Percentiles rank a stretch among this genome's conserved stretches.
Evolutionary conservation across 1,140 invertebrate genomes (phyloP).

Genomic region (Drosophila pseudoananassae): DNA sequence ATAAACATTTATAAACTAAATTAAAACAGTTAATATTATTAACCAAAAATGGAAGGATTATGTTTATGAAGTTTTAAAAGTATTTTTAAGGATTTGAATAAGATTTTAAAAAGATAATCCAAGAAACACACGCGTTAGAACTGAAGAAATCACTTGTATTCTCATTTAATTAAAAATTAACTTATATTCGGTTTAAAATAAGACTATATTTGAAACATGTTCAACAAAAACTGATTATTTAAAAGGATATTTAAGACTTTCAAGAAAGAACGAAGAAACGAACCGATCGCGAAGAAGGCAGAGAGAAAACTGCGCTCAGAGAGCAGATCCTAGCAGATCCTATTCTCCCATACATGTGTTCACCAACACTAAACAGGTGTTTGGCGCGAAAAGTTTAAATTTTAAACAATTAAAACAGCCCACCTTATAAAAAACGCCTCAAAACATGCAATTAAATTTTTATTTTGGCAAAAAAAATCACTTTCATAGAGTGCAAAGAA

Average conservation of each 20-base stretch:
- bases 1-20: not conserved
- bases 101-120: not conserved
- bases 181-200: not conserved
- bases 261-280: not conserved
- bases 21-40: not conserved
- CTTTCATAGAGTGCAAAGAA: constrained; percentile 54
- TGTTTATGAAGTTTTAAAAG: not conserved
- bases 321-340: not conserved
- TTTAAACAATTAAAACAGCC: not conserved
- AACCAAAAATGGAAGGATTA: not conserved
- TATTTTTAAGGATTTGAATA: not conserved
- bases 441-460: constrained; percentile 50
- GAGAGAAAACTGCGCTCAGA: not conserved
- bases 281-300: not conserved
- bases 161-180: not conserved
- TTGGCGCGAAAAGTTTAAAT: not conserved
- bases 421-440: constrained; percentile 19
- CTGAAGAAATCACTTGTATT: not conserved
- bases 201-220: not conserved
- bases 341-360: not conserved
- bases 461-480: constrained; percentile 61
- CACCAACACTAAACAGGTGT: not conserved
- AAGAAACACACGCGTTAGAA: not conserved
- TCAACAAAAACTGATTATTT: not conserved
- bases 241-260: not conserved